A percentile compares a stretch with the other conserved stretches of the same genome.
Evolutionary conservation across 2,797 vertebrate genomes (phyloP).

Genomic region (Anabacerthia variegaticeps): DNA sequence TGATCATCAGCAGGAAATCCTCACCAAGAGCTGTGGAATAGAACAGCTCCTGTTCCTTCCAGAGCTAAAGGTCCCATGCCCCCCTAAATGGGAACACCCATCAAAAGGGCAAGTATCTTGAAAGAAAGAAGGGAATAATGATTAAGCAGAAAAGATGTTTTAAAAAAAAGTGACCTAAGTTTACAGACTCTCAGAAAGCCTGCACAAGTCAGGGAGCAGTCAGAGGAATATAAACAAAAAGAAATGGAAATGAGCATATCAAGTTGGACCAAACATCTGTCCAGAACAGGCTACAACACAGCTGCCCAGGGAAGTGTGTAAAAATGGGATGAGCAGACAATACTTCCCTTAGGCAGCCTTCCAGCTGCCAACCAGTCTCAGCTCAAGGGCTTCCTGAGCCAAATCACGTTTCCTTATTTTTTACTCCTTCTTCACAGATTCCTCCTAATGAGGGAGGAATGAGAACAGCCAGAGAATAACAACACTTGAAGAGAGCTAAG

Average conservation of each 20-base stretch:
- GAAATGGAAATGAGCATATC: not conserved
- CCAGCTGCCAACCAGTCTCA: not conserved
- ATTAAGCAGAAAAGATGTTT: not conserved
- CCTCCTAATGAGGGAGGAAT: constrained; percentile 14
- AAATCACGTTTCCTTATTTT: not conserved
- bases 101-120: not conserved
- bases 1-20: not conserved
- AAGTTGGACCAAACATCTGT: not conserved
- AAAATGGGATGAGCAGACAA: constrained; percentile 8
- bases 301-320: constrained; percentile 1
- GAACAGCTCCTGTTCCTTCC: not conserved
- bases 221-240: not conserved
- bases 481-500: not conserved
- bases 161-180: not conserved
- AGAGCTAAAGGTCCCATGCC: not conserved
- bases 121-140: not conserved
- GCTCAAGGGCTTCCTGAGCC: not conserved
- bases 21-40: not conserved
- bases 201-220: not conserved
- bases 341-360: constrained; percentile 18
- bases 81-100: not conserved
- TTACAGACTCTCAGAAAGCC: not conserved
- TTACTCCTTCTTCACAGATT: not conserved
- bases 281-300: not conserved
- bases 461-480: not conserved